These are phyloP conservation scores for Aphidoletes aphidimyza DNA, from an alignment of 2,888 invertebrate species.

Conservation along the genomic window DNA sequence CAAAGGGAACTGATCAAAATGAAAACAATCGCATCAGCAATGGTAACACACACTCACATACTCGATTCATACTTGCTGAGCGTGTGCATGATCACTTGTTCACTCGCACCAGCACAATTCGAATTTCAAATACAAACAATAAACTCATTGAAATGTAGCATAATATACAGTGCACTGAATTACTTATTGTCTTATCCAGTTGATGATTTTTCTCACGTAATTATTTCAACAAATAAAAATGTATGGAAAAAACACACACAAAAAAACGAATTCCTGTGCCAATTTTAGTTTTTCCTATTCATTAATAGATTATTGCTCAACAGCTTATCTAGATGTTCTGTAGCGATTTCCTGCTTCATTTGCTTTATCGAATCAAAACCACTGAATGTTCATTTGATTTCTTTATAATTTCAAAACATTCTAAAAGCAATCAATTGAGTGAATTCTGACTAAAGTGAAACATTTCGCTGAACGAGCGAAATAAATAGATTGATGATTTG, in stretches of 20 bases:
- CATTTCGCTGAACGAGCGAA: no score
- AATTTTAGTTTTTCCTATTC: background rate
- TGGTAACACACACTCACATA: background rate
- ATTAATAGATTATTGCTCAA: background rate
- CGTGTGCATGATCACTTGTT: background rate
- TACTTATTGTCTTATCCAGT: background rate
- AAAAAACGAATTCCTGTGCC: conserved; percentile 10
- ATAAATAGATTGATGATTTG: background rate
- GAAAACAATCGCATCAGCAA: conserved; percentile 11
- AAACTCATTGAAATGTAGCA: conserved; percentile 8
- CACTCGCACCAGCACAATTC: background rate
- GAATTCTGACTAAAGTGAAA: no score
- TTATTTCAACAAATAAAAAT: background rate
- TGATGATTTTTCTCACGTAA: conserved; percentile 18
- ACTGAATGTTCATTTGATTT: no score
- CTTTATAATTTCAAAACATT: no score
- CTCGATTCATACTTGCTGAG: background rate
- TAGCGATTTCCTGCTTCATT: no score
- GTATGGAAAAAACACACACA: no score
- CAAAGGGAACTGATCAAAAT: background rate
- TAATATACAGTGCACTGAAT: background rate
- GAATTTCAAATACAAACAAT: background rate
- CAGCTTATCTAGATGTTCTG: background rate
- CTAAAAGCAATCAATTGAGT: no score
- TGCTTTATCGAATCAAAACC: no score